Base-by-base conservation (phyloP, 2,113 vertebrate species). In the Scatophagus argus region DNA sequence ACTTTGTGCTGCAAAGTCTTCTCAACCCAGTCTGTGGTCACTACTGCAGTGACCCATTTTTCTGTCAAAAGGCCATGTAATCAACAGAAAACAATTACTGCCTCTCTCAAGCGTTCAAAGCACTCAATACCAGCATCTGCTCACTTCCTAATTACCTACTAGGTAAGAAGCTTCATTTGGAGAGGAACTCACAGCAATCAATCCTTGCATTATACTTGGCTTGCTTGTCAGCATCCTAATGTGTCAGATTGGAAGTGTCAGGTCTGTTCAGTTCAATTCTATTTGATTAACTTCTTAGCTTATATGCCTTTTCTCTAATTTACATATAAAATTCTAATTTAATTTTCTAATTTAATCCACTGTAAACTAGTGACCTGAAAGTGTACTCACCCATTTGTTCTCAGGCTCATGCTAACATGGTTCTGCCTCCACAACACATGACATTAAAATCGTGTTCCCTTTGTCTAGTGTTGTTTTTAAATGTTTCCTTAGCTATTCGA, bases 11-110 rank as follows among this genome's bases (percentile, higher is more conserved):
- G 76, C 68, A 36, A 59, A 27, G 39, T 65, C 58, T 38, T 38
- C 70, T 82, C 54, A 13, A 23, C 32, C 23, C 63, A 63, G 66
- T 43, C 44, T 41, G 62, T 77, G 84, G 82, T 89, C 76, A 73
- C 69, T 5, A 19, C 44, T 56, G 56, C 81, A 49, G 68, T 84
- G 74, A 84, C 84, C 87, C 52, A 59, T 79, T 70, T 87, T 81
- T 71, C 82, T 86, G 74, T 87, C 81, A 84, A 88, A 83, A 84
- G 86, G 81, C 86, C 83, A 79, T 64, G 78, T 76, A 89, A 91
- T 89, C 83, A 90, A 87, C 88, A 87, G 52, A 87, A 89, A 92
- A 92, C 86, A 88, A 92, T 92, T 89, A 90, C 72, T 67, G 80
- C 79, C 54, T 83, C 87, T 60, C 69, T 81, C 80, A 56, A 65